A percentile compares a stretch with the other conserved stretches of the same genome.
phyloP scores from a whole-genome alignment of 2,797 vertebrate genomes.

The Sebastiscus albofasciatus region DNA sequence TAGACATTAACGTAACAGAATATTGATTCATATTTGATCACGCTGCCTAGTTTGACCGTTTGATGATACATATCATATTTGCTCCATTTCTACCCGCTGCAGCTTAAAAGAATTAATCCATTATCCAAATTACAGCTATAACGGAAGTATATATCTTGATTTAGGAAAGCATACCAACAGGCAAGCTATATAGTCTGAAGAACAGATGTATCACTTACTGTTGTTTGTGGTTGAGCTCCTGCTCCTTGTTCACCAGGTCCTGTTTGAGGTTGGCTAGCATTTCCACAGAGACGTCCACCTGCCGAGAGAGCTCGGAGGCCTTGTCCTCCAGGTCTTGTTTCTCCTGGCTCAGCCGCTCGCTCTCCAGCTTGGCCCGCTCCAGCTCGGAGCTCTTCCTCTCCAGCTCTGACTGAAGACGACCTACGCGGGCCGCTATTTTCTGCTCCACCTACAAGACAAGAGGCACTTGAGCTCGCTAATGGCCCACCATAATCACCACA shows the following conservation, averaged over 20 bases:
- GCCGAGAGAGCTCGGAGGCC: slow-evolving; percentile 93
- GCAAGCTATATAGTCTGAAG: not conserved
- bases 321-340: slow-evolving; percentile 97
- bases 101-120: not conserved
- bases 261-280: slow-evolving; percentile 97
- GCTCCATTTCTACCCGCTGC: too few relatives aligned
- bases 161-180: not conserved
- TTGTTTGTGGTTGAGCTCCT: slow-evolving; percentile 95
- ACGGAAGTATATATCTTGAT: not conserved
- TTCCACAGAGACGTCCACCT: slow-evolving; percentile 98
- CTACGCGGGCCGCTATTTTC: slow-evolving; percentile 96
- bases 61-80: too few relatives aligned
- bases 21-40: too few relatives aligned
- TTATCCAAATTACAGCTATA: not conserved
- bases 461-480: slow-evolving; percentile 6
- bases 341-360: slow-evolving; percentile 90
- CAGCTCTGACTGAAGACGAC: slow-evolving; percentile 94
- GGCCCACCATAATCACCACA: not conserved
- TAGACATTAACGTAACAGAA: rapidly evolving
- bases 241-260: slow-evolving; percentile 97
- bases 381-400: slow-evolving; percentile 96
- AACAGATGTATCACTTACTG: slow-evolving; percentile 85
- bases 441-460: slow-evolving; percentile 88
- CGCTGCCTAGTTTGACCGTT: too few relatives aligned
- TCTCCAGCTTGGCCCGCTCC: slow-evolving; percentile 96